phyloP scores from a whole-genome alignment of 2,113 vertebrate species.

The Tragelaphus buxtoni region DNA sequence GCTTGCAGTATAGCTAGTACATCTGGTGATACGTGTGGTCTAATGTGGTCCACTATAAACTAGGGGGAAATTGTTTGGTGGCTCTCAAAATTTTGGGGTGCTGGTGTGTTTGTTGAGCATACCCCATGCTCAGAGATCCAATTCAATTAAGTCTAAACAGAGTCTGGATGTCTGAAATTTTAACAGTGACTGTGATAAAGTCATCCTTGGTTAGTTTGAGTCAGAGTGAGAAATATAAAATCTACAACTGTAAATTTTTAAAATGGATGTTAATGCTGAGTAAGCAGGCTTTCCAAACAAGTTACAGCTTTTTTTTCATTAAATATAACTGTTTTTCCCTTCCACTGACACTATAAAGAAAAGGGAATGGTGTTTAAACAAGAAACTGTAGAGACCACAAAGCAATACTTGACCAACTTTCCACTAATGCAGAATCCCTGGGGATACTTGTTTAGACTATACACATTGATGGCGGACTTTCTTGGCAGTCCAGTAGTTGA shows the following conservation, averaged over 20 bases:
- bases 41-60: not conserved
- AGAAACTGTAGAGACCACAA: not conserved
- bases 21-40: not conserved
- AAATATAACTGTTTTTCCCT: not conserved
- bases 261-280: not conserved
- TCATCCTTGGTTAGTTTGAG: not conserved
- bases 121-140: not conserved
- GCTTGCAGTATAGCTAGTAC: not conserved
- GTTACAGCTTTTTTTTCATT: not conserved
- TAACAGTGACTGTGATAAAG: not conserved
- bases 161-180: not conserved
- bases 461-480: not conserved
- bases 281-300: not conserved
- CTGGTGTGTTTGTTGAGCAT: not conserved
- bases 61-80: not conserved
- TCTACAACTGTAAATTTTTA: not conserved
- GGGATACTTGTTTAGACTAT: not conserved
- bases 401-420: not conserved
- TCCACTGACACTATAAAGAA: not conserved
- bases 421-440: not conserved
- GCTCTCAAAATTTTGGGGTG: not conserved
- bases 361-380: not conserved
- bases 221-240: not conserved
- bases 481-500: not conserved
- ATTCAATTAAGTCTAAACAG: not conserved